Evolutionary conservation across 2,797 vertebrate species (phyloP), one percentile per base, ranked within the genome.

Genomic region (Schizopygopsis pylzovi): DNA sequence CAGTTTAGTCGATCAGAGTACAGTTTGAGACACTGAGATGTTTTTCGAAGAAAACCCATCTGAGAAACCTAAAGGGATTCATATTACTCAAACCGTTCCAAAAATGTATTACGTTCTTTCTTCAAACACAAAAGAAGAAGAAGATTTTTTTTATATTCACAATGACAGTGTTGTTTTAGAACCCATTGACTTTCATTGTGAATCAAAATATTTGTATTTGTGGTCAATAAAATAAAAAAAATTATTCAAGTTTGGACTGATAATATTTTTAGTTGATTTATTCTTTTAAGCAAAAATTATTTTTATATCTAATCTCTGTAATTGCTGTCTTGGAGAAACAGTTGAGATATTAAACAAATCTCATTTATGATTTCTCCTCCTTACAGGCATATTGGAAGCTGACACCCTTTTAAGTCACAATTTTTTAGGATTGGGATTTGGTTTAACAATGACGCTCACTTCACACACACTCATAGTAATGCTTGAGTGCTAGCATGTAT

Each of bases 401-500:
- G 43, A 65, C 6, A 33, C 20, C 43, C 6, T 33, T 63, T 75
- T 63, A 45, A 83, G 8, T 47, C 20, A 11, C 1, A 13, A 56
- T 28, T 65, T 77, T 67, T 33, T 67, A 16, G 73, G 22, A 68
- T 84, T 67, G 77, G 33, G 15, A 84, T 84, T 84, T 52, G 39
- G 37, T 28, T 54, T 33, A 78, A 77, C n/a, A 45, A 61, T 16
- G 33, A 33, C 10, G 8, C 45, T 73, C 47, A 33, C 72, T 41
- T 82, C 56, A 56, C 67, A 39, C 82, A 73, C 82, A 65, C 68
- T 39, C 70, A 16, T 52, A 39, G 20, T 52, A 39, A 84, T 82
- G 81, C 89, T 90, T 20, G 70, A 87, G 71, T 80, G 59, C 79
- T 56, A 41, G 73, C 86, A 79, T 78, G 61, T 88, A 89, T 90